Base-by-base conservation (phyloP, 2,888 invertebrate species). In the Capitulum mitella region DNA sequence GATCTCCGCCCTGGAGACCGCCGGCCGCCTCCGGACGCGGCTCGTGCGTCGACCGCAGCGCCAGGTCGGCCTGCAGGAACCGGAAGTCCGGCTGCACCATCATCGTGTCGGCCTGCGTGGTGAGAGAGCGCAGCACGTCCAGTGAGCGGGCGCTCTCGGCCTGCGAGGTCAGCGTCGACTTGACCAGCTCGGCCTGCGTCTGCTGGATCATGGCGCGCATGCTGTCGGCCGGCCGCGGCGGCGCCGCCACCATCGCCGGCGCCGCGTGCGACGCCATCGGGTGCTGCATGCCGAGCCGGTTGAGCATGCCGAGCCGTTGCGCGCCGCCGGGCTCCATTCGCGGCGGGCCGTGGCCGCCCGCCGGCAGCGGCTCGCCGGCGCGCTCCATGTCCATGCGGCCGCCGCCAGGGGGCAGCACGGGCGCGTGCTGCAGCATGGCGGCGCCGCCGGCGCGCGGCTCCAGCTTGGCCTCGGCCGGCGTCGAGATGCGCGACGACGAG, bases 111-210 rank as follows among this genome's bases (percentile, higher is more conserved):
- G 81, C 81, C 80, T 80, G 81, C 6, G 70, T 70, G 26, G 82
- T 76, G 29, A 76, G 46, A 0, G 77, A 80, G 80, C 79, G 80
- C 78, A 29, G 81, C 79, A 81, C 79, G 80, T 37, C 78, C 79
- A 94, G 86, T 83, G 94, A 89, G 58, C 95, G 87, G 10, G 92
- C 92, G 0, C 93, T 93, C 85, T 95, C 94, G 0, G 94, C 94
- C 84, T 95, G 94, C 82, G 93, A 92, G 84, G 94, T 89, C 37
- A 95, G 87, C 78, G 82, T 82, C 32, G 82, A 82, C 78, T 82
- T 82, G 78, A 82, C 82, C 51, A 82, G 80, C 78, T 82, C 82
- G 16, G 82, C 82, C 79, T 82, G 82, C 58, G 81, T 82, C 77
- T 82, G 82, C 77, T 81, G 80, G 77, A 81, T 80, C 81, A 81